phyloP scores from a whole-genome alignment of 2,888 invertebrate genomes.

The Resseliella maxima region DNA sequence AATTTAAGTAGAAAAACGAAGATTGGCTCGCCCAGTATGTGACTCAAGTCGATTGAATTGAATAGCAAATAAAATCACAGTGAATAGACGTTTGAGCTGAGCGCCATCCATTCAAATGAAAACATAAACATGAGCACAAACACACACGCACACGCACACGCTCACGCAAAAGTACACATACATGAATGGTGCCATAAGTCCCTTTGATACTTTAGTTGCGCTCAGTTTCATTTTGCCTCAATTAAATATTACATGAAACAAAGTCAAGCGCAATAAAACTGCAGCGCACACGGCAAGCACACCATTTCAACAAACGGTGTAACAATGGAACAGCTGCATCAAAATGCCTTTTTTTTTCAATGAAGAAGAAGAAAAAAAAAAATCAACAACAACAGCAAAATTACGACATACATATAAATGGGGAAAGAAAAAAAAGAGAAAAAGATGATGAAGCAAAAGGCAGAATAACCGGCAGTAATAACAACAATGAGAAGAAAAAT shows the following conservation, averaged over 20 bases:
- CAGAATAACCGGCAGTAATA: slow-evolving; percentile 3
- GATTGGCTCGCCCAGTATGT: neutral
- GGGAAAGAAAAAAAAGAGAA: neutral
- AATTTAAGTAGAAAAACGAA: neutral
- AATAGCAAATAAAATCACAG: slow-evolving; percentile 10
- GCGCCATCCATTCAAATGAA: slow-evolving; percentile 7
- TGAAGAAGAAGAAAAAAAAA: neutral
- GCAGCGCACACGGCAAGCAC: neutral
- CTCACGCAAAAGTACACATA: neutral
- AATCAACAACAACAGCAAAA: neutral
- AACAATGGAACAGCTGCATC: slow-evolving; percentile 47
- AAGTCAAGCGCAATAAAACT: slow-evolving; percentile 50
- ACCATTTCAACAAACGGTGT: neutral
- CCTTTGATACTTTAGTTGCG: slow-evolving; percentile 46
- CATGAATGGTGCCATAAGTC: neutral
- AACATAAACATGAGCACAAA: no score
- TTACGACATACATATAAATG: neutral
- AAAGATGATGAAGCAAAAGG: neutral
- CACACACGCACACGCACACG: neutral
- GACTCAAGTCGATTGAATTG: neutral
- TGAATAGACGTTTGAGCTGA: neutral
- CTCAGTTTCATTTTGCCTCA: slow-evolving; percentile 39
- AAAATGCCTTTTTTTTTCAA: slow-evolving; percentile 29
- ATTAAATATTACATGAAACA: slow-evolving; percentile 53
- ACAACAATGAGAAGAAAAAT: neutral